Evolutionary conservation across 1,140 invertebrate species (phyloP).

Genomic region (Formica exsecta): DNA sequence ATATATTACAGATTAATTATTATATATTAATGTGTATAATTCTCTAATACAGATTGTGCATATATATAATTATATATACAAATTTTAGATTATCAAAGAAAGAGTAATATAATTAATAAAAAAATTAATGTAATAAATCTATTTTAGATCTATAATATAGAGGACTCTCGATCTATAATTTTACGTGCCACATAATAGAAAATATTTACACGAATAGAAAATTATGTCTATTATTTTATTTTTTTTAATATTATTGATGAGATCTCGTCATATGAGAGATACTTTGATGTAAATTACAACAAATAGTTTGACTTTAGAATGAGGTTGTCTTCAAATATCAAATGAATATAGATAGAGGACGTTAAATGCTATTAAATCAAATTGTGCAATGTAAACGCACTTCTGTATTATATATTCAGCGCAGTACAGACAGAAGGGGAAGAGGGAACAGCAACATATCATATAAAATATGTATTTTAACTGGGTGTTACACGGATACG

Average conservation of each 20-base stretch:
- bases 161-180: slow-evolving; percentile 28
- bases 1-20: slow-evolving; percentile 23
- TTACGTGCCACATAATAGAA: neutral
- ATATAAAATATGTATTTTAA: slow-evolving; percentile 31
- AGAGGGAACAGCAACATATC: neutral
- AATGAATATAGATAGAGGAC: slow-evolving; percentile 8
- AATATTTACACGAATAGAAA: neutral
- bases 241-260: neutral
- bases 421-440: neutral
- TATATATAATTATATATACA: slow-evolving; percentile 6
- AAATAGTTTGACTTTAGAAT: neutral
- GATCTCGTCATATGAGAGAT: no score
- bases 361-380: slow-evolving; percentile 39
- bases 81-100: no score
- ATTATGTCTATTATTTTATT: slow-evolving; percentile 21
- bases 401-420: neutral
- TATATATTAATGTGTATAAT: slow-evolving; percentile 43
- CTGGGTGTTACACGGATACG: neutral
- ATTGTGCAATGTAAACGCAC: slow-evolving; percentile 13
- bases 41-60: slow-evolving; percentile 26
- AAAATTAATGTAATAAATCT: slow-evolving; percentile 51
- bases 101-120: no score
- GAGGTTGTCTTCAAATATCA: slow-evolving; percentile 1
- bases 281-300: neutral
- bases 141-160: slow-evolving; percentile 18